Evolutionary conservation across 2,113 vertebrate species (phyloP), one percentile per base, ranked within the genome.

Genomic region (Telmatochromis bifrenatus): DNA sequence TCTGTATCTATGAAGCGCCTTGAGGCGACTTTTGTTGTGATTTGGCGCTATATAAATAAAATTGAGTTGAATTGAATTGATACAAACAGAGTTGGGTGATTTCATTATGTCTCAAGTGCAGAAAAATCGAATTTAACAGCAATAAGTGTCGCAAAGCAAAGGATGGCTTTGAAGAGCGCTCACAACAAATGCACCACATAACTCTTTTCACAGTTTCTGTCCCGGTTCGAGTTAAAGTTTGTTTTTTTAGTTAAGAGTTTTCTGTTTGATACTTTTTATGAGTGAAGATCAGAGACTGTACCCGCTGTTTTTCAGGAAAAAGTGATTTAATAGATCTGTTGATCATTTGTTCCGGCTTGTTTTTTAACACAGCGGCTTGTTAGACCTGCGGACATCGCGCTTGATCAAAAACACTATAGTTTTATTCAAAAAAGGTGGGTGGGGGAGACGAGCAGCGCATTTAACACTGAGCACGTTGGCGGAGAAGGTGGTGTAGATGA

Each of bases 381-480:
- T 87, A 21, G 75, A 86, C 62, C 77, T 15, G 55, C 82, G 85
- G 65, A 87, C 58, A 88, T 86, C 47, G 7, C 2, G 9, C 68
- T 88, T 15, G 42, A n/a, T 51, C 45, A 3, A 49, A 53, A 89
- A 62, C 15, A n/a, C 51, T 42, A 12, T 4, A 7, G 53, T 2
- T 65, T 37, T 65, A n/a, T 65, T 37, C 0, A 0, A n/a, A 37
- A 65, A 37, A 21, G 33, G 60, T 21, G 33, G 19, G 19, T 1
- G 60, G 7, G 5, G 19, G 33, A 45, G 55, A 84, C 54, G 17
- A 84, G 80, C 19, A 31, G 55, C 14, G 4, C n/a, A 42, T 47
- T 5, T 9, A 39, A 79, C 23, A 3, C 7, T 49, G 70, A 28
- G 81, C 55, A 39, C 6, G 37, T 13, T 15, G 23, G 7, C 6